phyloP scores from a whole-genome alignment of 1,140 invertebrate genomes.

The Drosophila grimshawi region DNA sequence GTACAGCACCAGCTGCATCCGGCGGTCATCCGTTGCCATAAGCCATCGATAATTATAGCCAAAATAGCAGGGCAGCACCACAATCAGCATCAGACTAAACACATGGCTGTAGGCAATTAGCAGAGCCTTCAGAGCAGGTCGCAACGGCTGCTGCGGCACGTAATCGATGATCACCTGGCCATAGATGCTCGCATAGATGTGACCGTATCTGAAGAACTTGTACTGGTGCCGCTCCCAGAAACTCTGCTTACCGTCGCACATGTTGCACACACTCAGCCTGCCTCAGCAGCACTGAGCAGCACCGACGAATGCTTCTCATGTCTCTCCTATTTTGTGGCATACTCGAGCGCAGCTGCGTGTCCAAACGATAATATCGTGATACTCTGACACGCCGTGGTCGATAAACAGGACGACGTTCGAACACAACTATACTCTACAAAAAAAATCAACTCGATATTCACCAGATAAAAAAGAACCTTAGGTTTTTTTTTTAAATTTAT shows the following conservation, averaged over 20 bases:
- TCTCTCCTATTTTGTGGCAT: background rate
- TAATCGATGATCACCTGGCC: constrained; percentile 77
- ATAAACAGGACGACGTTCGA: background rate
- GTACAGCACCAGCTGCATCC: constrained; percentile 65
- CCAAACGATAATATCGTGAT: background rate
- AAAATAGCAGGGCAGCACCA: constrained; percentile 68
- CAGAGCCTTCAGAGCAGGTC: constrained; percentile 22
- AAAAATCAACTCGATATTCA: too few relatives aligned
- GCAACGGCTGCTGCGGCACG: constrained; percentile 55
- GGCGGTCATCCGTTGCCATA: constrained; percentile 48
- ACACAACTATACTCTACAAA: too few relatives aligned
- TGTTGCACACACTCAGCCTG: constrained; percentile 16
- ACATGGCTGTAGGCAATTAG: constrained; percentile 62
- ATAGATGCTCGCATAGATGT: constrained; percentile 71
- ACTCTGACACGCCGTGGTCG: background rate
- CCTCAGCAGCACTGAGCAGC: background rate
- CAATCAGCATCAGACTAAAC: constrained; percentile 61
- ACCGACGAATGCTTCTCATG: background rate
- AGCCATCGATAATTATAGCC: constrained; percentile 53
- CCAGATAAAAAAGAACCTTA: too few relatives aligned
- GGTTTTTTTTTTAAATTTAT: too few relatives aligned
- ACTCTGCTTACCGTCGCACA: constrained; percentile 29
- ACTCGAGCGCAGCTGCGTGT: constrained; percentile 4
- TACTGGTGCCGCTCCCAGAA: constrained; percentile 77
- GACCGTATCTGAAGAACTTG: constrained; percentile 72